Evolutionary conservation across 2,888 invertebrate species (phyloP).

Genomic region (Chymomyza fuscimana): DNA sequence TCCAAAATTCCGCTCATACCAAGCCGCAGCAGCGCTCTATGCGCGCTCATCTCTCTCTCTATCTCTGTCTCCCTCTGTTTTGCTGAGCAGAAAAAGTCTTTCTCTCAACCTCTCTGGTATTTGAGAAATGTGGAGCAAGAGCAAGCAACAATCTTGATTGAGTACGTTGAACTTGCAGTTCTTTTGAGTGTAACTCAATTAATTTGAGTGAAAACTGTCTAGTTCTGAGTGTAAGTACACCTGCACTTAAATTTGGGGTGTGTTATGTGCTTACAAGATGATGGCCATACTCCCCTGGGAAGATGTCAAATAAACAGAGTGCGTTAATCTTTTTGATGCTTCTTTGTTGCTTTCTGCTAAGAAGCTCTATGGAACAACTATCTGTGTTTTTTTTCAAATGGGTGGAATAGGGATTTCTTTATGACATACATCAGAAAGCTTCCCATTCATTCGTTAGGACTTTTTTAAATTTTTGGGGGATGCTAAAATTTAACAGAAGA

Average conservation of each 20-base stretch:
- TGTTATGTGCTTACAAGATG: not conserved
- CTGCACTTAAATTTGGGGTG: not conserved
- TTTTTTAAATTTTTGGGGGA: no score
- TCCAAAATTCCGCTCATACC: not conserved
- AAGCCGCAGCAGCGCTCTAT: not conserved
- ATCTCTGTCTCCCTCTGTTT: slow-evolving; percentile 2
- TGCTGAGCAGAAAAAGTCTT: not conserved
- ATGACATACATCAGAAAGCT: no score
- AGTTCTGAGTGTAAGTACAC: not conserved
- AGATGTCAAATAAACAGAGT: slow-evolving; percentile 54
- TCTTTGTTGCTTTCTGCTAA: not conserved
- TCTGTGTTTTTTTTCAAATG: not conserved
- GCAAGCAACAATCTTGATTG: slow-evolving; percentile 12
- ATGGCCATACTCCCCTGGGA: slow-evolving; percentile 20
- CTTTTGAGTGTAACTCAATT: slow-evolving; percentile 27
- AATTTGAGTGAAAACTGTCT: slow-evolving; percentile 55
- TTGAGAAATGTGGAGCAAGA: not conserved
- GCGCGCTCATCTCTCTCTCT: not conserved
- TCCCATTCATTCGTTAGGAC: no score
- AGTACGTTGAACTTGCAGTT: slow-evolving; percentile 64
- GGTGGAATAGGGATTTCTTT: no score
- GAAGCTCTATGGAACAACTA: not conserved
- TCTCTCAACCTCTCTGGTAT: slow-evolving; percentile 8
- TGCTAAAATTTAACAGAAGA: no score
- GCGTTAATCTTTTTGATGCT: slow-evolving; percentile 59